Evolutionary conservation across 2,888 invertebrate genomes (phyloP).

Genomic region (Dryocosmus kuriphilus): DNA sequence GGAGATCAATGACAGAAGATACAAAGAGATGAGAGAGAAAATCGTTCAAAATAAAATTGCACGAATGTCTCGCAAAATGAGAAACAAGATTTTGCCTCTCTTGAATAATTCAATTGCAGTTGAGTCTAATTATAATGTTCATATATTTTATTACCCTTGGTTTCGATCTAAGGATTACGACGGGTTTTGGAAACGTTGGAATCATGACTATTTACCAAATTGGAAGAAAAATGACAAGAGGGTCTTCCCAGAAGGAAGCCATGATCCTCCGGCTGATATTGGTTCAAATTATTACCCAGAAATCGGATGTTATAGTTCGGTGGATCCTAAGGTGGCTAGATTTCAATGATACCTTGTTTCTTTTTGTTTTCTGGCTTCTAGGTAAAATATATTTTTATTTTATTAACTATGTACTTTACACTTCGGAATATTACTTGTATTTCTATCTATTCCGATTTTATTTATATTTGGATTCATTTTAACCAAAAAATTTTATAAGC

Average conservation of each 20-base stretch:
- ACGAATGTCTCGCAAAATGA: constrained; percentile 68
- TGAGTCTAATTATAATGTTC: constrained; percentile 71
- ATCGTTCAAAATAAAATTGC: constrained; percentile 66
- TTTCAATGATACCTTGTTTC: constrained; percentile 56
- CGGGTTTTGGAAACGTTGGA: constrained; percentile 72
- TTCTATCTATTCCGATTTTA: not conserved
- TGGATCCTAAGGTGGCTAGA: constrained; percentile 77
- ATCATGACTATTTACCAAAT: constrained; percentile 72
- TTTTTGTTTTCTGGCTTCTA: constrained; percentile 4
- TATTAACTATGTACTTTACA: too few species aligned
- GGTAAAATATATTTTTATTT: constrained; percentile 13
- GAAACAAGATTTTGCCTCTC: constrained; percentile 65
- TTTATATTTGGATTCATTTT: not conserved
- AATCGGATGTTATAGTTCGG: constrained; percentile 80
- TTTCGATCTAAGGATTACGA: constrained; percentile 71
- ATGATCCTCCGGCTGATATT: constrained; percentile 80
- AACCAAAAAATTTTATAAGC: not conserved
- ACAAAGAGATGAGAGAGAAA: constrained; percentile 64
- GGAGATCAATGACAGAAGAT: constrained; percentile 61
- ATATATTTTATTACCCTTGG: constrained; percentile 74
- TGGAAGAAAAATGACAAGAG: constrained; percentile 75
- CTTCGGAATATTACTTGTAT: too few species aligned
- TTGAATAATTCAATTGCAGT: constrained; percentile 59
- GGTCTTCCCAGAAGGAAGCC: constrained; percentile 78
- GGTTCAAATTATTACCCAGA: constrained; percentile 80